Conservation (phyloP, 2,113 vertebrate genomes). For the Mesitornis unicolor region DNA sequence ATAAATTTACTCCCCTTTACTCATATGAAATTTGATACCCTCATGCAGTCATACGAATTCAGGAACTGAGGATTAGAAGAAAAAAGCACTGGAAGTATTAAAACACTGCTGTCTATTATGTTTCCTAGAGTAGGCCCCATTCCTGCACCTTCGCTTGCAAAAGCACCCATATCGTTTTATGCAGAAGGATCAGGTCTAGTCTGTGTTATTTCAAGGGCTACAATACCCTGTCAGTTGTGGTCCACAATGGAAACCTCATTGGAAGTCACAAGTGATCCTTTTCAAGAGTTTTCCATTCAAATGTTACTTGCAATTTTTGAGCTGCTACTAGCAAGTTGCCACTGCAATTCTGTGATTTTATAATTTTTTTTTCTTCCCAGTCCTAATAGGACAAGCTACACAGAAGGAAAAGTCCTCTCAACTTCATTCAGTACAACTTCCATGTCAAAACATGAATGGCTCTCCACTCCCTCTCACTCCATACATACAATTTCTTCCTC, state of each 20-base stretch:
- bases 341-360: rapidly evolving
- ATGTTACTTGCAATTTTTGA: not conserved
- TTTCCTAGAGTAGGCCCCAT: not conserved
- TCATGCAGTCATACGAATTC: not conserved
- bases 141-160: not conserved
- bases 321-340: not conserved
- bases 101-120: not conserved
- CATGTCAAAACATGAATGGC: not conserved
- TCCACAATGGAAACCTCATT: not conserved
- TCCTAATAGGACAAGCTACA: not conserved
- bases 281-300: not conserved
- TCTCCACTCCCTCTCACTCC: not conserved
- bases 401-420: not conserved
- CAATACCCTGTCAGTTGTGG: not conserved
- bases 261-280: not conserved
- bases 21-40: not conserved
- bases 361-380: not conserved
- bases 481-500: not conserved
- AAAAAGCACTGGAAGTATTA: not conserved
- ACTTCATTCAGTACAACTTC: not conserved
- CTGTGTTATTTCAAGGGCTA: not conserved
- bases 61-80: not conserved
- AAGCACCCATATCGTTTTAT: not conserved
- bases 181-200: not conserved
- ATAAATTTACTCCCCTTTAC: not conserved